Conservation (phyloP, 2,888 invertebrate species). For the Cetonia aurata region DNA sequence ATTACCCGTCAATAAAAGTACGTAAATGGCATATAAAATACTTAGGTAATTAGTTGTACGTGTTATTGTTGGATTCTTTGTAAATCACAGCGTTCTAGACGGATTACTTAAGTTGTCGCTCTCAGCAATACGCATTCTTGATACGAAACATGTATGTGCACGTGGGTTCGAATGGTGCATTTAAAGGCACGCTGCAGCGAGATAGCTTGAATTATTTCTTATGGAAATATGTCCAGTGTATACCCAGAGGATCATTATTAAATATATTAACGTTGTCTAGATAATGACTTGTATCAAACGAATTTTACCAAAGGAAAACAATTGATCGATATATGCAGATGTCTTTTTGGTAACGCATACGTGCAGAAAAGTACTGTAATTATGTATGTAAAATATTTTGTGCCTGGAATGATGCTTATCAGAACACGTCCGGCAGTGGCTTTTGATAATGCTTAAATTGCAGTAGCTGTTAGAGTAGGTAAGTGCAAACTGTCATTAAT, state of each 20-base stretch:
- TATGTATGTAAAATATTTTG: too few relatives aligned
- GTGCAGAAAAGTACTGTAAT: too few relatives aligned
- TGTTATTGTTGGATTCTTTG: conserved; percentile 44
- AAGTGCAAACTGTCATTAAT: too few relatives aligned
- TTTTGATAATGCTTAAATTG: too few relatives aligned
- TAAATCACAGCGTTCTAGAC: conserved; percentile 41
- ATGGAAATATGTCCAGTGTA: conserved; percentile 5
- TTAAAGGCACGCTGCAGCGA: background rate
- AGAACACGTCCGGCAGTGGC: too few relatives aligned
- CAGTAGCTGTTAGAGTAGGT: too few relatives aligned
- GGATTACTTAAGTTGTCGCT: conserved; percentile 48
- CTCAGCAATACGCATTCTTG: conserved; percentile 39
- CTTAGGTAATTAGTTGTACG: conserved; percentile 41
- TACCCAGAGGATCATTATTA: conserved; percentile 20
- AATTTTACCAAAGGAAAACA: background rate
- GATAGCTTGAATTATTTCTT: conserved; percentile 18
- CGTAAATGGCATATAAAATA: conserved; percentile 37
- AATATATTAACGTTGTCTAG: background rate
- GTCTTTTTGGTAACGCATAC: too few relatives aligned
- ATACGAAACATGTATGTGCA: conserved; percentile 6
- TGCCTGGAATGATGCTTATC: too few relatives aligned
- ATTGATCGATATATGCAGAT: too few relatives aligned
- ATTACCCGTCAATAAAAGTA: conserved; percentile 35
- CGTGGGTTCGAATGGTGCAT: conserved; percentile 7
- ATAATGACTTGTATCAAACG: background rate